Evolutionary conservation across 2,888 invertebrate genomes (phyloP).

Genomic region (Adelphocoris suturalis): DNA sequence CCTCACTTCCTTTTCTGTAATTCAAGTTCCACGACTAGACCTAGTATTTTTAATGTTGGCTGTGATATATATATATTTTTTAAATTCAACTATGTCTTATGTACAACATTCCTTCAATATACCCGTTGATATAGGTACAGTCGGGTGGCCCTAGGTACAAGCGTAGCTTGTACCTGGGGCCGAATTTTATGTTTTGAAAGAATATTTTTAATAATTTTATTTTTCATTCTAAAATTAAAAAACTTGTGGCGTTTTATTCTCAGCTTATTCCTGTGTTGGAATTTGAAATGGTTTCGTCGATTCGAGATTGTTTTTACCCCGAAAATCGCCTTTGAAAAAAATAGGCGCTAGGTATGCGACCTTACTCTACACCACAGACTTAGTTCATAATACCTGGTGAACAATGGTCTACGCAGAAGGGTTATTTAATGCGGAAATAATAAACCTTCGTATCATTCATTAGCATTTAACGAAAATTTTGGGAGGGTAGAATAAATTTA

Average conservation of each 20-base stretch:
- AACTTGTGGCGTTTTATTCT: neutral
- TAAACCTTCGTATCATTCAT: no score
- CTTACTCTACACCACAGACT: neutral
- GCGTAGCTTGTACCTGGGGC: no score
- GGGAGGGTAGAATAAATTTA: no score
- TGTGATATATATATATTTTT: no score
- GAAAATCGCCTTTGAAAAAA: neutral
- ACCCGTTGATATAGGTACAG: neutral
- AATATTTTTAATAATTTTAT: neutral
- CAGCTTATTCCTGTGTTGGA: neutral
- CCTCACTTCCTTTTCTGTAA: no score
- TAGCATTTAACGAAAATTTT: no score
- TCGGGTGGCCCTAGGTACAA: neutral
- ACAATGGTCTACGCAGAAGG: no score
- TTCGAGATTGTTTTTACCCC: conserved; percentile 1
- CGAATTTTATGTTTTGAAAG: neutral
- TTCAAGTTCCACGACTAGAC: no score
- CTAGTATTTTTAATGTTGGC: no score
- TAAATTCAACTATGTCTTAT: neutral
- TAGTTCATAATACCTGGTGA: no score
- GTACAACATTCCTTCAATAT: neutral
- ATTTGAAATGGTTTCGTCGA: neutral
- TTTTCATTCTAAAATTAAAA: neutral
- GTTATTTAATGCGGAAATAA: no score
- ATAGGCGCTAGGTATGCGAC: neutral